These are phyloP conservation scores for Stomorhina lunata DNA, from an alignment of 2,888 invertebrate species.

Conservation along the genomic window DNA sequence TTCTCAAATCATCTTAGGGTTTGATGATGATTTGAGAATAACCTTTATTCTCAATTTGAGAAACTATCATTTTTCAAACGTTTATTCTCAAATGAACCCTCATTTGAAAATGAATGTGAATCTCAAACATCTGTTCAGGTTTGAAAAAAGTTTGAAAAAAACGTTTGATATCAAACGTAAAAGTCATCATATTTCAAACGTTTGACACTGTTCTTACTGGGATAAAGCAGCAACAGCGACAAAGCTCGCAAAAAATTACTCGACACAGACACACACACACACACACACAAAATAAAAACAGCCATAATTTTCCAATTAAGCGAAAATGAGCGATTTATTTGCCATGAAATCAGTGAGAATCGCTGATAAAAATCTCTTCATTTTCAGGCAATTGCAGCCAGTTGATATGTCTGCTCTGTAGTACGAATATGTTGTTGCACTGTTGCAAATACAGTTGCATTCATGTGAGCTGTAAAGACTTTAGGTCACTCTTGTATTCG, in stretches of 20 bases:
- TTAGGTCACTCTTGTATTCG: background rate
- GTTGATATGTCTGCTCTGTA: slow-evolving; percentile 43
- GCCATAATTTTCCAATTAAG: slow-evolving; percentile 80
- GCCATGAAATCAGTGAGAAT: slow-evolving; percentile 80
- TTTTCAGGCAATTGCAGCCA: slow-evolving; percentile 66
- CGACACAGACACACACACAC: slow-evolving; percentile 23
- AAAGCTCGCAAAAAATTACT: slow-evolving; percentile 10
- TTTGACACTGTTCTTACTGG: too few species aligned
- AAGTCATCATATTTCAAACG: too few species aligned
- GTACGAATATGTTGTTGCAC: slow-evolving; percentile 18
- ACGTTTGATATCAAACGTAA: too few species aligned
- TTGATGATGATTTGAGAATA: too few species aligned
- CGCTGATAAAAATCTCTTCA: slow-evolving; percentile 80
- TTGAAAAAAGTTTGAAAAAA: too few species aligned
- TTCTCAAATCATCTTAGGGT: too few species aligned
- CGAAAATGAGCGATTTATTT: slow-evolving; percentile 81
- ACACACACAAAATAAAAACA: slow-evolving; percentile 47
- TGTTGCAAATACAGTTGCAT: slow-evolving; percentile 42
- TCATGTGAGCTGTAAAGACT: background rate
- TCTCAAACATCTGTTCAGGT: too few species aligned
- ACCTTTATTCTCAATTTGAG: too few species aligned
- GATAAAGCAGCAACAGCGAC: slow-evolving; percentile 45
- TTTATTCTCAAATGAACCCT: too few species aligned
- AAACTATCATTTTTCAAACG: too few species aligned
- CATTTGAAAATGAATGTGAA: too few species aligned